Conservation (phyloP, 2,113 vertebrate genomes). For the Zapus hudsonius region DNA sequence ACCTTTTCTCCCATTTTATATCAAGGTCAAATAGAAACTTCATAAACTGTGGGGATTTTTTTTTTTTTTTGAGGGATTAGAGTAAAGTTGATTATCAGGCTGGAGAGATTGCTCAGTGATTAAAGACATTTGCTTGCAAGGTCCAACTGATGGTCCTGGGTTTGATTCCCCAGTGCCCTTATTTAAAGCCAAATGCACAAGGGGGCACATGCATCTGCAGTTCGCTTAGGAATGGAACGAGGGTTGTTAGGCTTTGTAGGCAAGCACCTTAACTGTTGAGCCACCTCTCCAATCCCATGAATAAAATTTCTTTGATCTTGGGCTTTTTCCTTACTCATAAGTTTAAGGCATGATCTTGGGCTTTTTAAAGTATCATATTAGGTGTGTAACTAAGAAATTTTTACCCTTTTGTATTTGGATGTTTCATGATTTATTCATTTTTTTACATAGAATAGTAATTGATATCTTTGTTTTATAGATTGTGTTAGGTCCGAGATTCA, state of each 20-base stretch:
- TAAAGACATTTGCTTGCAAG: too few species aligned
- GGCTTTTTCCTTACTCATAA: too few species aligned
- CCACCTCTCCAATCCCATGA: too few species aligned
- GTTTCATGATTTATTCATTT: conserved; percentile 31
- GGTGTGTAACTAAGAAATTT: background rate
- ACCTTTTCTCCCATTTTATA: background rate
- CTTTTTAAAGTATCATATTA: background rate
- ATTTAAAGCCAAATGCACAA: too few species aligned
- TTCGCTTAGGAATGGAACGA: too few species aligned
- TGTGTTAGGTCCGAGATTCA: too few species aligned
- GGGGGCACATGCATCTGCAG: too few species aligned
- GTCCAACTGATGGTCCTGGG: too few species aligned
- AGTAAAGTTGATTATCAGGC: background rate
- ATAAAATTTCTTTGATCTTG: conserved; percentile 33
- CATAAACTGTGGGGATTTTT: background rate
- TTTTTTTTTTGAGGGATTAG: background rate
- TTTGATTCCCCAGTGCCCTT: too few species aligned
- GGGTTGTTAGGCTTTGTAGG: too few species aligned
- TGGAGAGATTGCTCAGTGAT: too few species aligned
- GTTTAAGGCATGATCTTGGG: background rate
- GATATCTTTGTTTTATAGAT: background rate
- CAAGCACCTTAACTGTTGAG: too few species aligned
- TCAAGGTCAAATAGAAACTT: background rate
- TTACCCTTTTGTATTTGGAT: background rate
- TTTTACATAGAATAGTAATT: background rate